These are phyloP conservation scores for Osmoderma eremita DNA, from an alignment of 2,888 invertebrate genomes.

Conservation along the genomic window DNA sequence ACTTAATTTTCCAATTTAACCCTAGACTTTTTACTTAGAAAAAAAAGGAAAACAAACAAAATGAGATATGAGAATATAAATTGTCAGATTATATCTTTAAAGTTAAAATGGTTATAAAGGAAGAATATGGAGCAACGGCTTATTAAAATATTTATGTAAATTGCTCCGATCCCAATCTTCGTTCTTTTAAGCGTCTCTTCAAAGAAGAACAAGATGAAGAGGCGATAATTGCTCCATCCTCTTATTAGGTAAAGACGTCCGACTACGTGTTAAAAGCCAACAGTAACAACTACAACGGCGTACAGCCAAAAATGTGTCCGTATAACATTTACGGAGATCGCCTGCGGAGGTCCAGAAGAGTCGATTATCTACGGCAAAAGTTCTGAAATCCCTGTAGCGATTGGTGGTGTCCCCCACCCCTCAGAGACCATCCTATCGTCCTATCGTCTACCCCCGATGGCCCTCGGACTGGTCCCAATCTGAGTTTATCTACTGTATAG, in stretches of 20 bases:
- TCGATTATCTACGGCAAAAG: constrained; percentile 50
- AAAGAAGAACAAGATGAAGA: constrained; percentile 20
- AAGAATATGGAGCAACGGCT: too few species aligned
- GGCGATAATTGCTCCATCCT: constrained; percentile 34
- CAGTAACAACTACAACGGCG: constrained; percentile 24
- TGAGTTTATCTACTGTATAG: constrained; percentile 52
- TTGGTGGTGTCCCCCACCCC: constrained; percentile 58
- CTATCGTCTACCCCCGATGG: constrained; percentile 59
- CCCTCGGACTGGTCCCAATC: constrained; percentile 56
- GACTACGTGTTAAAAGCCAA: constrained; percentile 32
- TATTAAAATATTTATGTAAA: constrained; percentile 13
- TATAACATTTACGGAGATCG: constrained; percentile 29
- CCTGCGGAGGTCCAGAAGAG: constrained; percentile 36
- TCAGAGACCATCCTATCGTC: constrained; percentile 52
- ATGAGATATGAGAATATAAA: too few species aligned
- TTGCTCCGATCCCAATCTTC: neutral
- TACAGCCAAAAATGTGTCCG: constrained; percentile 33
- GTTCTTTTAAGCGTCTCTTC: constrained; percentile 1
- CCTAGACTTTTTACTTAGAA: too few species aligned
- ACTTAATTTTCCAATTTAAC: neutral
- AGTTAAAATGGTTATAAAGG: too few species aligned
- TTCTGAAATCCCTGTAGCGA: constrained; percentile 56
- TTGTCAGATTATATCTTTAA: too few species aligned
- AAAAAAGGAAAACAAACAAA: too few species aligned
- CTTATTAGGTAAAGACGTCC: constrained; percentile 39